These are phyloP conservation scores for Hassar affinis DNA, from an alignment of 2,113 vertebrate species.

Conservation along the genomic window DNA sequence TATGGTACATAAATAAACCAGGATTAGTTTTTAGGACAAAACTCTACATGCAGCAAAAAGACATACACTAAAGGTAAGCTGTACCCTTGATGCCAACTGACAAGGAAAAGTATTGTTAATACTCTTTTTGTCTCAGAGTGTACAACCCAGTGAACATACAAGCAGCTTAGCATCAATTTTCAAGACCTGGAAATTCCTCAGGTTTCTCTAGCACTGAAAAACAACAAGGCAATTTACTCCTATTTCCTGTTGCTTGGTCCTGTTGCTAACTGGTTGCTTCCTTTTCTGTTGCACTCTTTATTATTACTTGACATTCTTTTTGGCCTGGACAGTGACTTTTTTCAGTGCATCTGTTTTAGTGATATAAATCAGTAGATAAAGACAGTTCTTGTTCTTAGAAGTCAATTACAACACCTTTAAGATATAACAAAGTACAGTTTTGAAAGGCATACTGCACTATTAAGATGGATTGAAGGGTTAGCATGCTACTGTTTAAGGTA, in stretches of 20 bases:
- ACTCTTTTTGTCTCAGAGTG: not conserved
- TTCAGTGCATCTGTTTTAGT: not conserved
- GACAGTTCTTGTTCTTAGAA: not conserved
- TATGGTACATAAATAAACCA: not conserved
- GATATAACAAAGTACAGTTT: not conserved
- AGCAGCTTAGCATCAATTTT: not conserved
- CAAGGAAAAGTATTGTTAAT: not conserved
- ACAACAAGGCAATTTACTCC: not conserved
- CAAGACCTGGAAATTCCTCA: not conserved
- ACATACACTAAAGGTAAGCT: not conserved
- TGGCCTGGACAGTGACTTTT: not conserved
- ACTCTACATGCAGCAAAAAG: not conserved
- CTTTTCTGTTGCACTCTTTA: not conserved
- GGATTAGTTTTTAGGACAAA: not conserved
- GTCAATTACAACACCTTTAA: not conserved
- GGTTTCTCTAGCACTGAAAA: not conserved
- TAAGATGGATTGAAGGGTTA: constrained; percentile 2
- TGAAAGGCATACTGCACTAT: not conserved
- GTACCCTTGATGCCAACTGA: not conserved
- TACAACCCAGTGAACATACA: not conserved
- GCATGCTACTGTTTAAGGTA: constrained; percentile 17
- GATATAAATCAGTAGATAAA: not conserved
- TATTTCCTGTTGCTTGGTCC: not conserved
- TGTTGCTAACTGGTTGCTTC: not conserved
- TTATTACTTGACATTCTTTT: no score